A percentile compares a stretch with the other conserved stretches of the same genome.
Evolutionary conservation across 2,888 invertebrate genomes (phyloP).

Genomic region (Zhuqinia jingwanae): DNA sequence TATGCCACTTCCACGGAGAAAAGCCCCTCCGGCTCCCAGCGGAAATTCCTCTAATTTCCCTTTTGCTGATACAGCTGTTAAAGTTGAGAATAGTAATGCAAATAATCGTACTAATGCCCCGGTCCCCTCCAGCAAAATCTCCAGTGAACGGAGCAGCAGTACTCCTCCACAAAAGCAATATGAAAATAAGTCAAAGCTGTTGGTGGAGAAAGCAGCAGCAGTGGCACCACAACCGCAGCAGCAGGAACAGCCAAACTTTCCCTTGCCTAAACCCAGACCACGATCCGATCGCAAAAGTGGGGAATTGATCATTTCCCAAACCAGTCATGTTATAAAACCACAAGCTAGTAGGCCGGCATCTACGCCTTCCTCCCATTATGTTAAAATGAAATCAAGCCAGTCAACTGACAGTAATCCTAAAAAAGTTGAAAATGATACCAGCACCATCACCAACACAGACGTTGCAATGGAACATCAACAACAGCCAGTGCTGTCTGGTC

Average conservation of each 20-base stretch:
- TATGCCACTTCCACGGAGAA: conserved; percentile 64
- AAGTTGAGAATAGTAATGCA: not conserved
- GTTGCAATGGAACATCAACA: not conserved
- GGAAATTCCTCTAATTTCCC: conserved; percentile 36
- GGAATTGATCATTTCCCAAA: conserved; percentile 52
- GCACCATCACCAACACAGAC: not conserved
- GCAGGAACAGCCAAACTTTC: conserved; percentile 13
- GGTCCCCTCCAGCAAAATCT: conserved; percentile 25
- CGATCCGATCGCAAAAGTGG: conserved; percentile 71
- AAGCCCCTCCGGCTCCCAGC: conserved; percentile 55
- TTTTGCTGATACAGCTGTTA: not conserved
- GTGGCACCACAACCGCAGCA: not conserved
- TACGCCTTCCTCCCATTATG: not conserved
- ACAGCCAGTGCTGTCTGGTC: conserved; percentile 40
- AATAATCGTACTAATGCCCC: conserved; percentile 6
- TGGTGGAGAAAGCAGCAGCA: not conserved
- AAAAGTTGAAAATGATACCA: not conserved
- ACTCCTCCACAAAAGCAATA: not conserved
- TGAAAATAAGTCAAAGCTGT: conserved; percentile 2
- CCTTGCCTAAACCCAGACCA: conserved; percentile 73
- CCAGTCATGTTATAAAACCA: conserved; percentile 19
- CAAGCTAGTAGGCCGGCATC: not conserved
- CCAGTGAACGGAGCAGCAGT: conserved; percentile 26
- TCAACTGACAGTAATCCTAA: conserved; percentile 12
- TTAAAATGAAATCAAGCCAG: not conserved